Conservation (phyloP, 1,140 invertebrate genomes). For the Heliconius hewitsoni region DNA sequence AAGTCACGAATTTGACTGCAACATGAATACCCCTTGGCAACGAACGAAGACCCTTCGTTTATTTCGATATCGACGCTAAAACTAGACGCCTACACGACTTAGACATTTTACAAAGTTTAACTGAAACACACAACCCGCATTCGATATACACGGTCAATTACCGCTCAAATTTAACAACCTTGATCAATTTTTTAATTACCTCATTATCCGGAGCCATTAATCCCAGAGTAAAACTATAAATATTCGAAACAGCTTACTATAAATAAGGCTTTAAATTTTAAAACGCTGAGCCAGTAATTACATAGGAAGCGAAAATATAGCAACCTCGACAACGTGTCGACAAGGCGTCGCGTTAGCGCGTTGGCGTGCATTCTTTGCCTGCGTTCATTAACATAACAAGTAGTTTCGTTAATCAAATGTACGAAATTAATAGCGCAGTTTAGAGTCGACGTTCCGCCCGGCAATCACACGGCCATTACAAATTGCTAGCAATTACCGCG, state of each 20-base stretch:
- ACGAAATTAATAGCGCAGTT: constrained; percentile 80
- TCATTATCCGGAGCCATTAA: constrained; percentile 29
- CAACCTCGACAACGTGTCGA: constrained; percentile 75
- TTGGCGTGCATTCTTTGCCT: constrained; percentile 77
- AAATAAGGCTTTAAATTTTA: constrained; percentile 70
- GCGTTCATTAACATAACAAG: constrained; percentile 80
- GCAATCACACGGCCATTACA: constrained; percentile 77
- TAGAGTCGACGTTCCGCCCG: constrained; percentile 74
- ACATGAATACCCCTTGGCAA: constrained; percentile 42
- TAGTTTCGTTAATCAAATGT: constrained; percentile 81
- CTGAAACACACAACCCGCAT: neutral
- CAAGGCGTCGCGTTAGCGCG: constrained; percentile 72
- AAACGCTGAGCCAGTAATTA: constrained; percentile 67
- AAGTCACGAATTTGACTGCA: constrained; percentile 55
- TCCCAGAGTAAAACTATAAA: constrained; percentile 41
- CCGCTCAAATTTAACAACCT: constrained; percentile 15
- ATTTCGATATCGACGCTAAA: constrained; percentile 20
- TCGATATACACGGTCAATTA: constrained; percentile 1
- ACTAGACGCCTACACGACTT: neutral
- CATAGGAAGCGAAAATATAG: constrained; percentile 72
- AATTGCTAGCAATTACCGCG: constrained; percentile 79
- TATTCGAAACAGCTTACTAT: constrained; percentile 49
- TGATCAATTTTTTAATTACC: constrained; percentile 26
- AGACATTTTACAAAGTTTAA: neutral
- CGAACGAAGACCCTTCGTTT: constrained; percentile 39